phyloP scores from a whole-genome alignment of 2,888 invertebrate species.

The Apoderus coryli region DNA sequence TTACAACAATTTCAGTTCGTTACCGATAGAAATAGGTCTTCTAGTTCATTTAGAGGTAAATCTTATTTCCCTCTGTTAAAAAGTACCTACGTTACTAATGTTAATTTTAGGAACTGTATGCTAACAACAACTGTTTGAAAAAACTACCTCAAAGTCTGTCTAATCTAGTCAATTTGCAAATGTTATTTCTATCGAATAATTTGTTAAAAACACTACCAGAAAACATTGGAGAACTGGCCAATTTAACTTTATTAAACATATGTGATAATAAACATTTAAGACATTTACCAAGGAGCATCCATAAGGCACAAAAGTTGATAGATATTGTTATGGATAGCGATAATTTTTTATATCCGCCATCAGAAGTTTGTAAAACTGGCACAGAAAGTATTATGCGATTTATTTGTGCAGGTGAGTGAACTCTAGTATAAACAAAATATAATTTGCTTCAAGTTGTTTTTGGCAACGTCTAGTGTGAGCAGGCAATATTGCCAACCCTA shows the following conservation, averaged over 20 bases:
- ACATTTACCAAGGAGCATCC: constrained; percentile 48
- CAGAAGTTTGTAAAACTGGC: constrained; percentile 42
- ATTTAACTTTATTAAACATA: constrained; percentile 45
- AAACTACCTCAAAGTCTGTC: constrained; percentile 54
- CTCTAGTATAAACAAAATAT: no score
- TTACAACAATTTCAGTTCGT: constrained; percentile 45
- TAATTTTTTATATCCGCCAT: constrained; percentile 49
- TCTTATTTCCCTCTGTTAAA: no score
- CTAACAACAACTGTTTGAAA: constrained; percentile 57
- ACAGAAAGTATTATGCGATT: constrained; percentile 50
- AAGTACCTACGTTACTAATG: no score
- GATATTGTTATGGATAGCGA: constrained; percentile 46
- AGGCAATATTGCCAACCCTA: no score
- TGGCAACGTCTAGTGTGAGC: no score
- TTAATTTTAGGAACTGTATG: constrained; percentile 57
- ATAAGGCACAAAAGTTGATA: constrained; percentile 46
- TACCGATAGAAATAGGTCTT: constrained; percentile 49
- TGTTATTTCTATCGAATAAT: constrained; percentile 60
- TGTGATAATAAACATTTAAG: constrained; percentile 43
- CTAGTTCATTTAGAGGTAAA: constrained; percentile 51
- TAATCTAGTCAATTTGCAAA: constrained; percentile 43
- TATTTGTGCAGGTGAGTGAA: constrained; percentile 43
- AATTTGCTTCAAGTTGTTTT: no score
- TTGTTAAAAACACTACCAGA: constrained; percentile 47
- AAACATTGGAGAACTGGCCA: constrained; percentile 45